These are phyloP conservation scores for Aethina tumida DNA, from an alignment of 1,140 invertebrate genomes.

Conservation along the genomic window DNA sequence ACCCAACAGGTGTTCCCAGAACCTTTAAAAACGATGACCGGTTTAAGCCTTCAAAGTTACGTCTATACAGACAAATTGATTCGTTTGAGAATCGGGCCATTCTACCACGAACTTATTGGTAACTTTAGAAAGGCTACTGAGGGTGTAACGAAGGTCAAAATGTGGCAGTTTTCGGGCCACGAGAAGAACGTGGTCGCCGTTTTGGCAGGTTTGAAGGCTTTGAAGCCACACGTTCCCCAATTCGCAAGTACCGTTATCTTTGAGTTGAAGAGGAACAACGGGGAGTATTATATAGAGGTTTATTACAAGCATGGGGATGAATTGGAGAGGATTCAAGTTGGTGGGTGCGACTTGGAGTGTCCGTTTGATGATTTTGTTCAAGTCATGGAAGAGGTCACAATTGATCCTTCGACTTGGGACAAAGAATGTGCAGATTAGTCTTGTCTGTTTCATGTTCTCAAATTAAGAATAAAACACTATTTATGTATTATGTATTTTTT, in stretches of 20 bases:
- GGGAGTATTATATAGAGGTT: not conserved
- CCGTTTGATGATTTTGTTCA: not conserved
- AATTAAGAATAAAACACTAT: too few relatives aligned
- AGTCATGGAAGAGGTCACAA: not conserved
- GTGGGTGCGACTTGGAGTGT: slow-evolving; percentile 4
- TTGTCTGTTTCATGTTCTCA: too few relatives aligned
- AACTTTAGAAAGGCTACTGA: too few relatives aligned
- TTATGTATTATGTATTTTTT: too few relatives aligned
- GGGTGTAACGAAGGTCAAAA: too few relatives aligned
- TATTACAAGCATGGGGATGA: not conserved
- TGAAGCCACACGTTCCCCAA: not conserved
- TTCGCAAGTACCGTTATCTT: slow-evolving; percentile 4
- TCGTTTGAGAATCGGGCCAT: too few relatives aligned
- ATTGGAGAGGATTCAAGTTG: slow-evolving; percentile 1
- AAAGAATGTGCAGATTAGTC: slow-evolving; percentile 2
- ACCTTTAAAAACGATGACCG: too few relatives aligned
- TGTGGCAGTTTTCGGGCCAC: too few relatives aligned
- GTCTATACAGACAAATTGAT: too few relatives aligned
- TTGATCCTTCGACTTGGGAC: slow-evolving; percentile 1
- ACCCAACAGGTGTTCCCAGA: slow-evolving; percentile 39
- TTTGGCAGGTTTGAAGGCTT: not conserved
- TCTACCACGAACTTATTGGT: too few relatives aligned
- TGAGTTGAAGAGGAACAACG: not conserved
- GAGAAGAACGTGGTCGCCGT: slow-evolving; percentile 1
- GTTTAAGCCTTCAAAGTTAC: too few relatives aligned